phyloP scores from a whole-genome alignment of 2,113 vertebrate species.

The Taurulus bubalis region DNA sequence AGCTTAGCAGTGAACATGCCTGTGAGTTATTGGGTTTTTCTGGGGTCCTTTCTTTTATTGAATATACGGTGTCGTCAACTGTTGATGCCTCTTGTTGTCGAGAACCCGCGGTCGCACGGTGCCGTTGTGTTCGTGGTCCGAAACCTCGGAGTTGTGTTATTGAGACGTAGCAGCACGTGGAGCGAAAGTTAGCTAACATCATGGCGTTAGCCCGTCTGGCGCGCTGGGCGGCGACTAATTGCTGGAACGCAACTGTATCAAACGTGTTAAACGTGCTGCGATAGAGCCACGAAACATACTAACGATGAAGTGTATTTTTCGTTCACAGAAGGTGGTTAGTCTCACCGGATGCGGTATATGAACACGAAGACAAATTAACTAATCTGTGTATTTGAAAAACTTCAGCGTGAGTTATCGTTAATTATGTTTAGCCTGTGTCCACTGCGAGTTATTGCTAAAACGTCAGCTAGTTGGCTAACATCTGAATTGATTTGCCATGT shows the following conservation, averaged over 20 bases:
- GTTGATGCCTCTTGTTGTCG: neutral
- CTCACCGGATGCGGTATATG: neutral
- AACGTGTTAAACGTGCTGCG: neutral
- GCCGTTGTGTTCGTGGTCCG: neutral
- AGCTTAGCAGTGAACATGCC: constrained; percentile 54
- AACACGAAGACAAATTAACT: neutral
- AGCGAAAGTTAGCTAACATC: constrained; percentile 33
- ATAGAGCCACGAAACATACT: neutral
- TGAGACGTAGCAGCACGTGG: constrained; percentile 40
- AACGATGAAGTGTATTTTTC: neutral
- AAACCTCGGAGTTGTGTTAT: constrained; percentile 4
- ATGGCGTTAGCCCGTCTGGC: constrained; percentile 5
- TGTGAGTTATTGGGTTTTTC: constrained; percentile 51
- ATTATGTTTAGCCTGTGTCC: neutral
- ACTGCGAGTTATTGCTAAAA: neutral
- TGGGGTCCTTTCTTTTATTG: neutral
- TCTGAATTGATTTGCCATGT: neutral
- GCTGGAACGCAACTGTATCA: constrained; percentile 6
- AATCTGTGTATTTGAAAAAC: neutral
- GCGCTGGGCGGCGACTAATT: constrained; percentile 41
- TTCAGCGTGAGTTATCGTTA: neutral
- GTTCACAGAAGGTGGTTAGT: neutral
- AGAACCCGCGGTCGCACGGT: neutral
- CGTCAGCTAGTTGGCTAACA: neutral
- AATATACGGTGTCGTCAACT: neutral